A percentile compares a stretch with the other conserved stretches of the same genome.
phyloP scores from a whole-genome alignment of 2,888 invertebrate genomes.

The Trachelus stipa region DNA sequence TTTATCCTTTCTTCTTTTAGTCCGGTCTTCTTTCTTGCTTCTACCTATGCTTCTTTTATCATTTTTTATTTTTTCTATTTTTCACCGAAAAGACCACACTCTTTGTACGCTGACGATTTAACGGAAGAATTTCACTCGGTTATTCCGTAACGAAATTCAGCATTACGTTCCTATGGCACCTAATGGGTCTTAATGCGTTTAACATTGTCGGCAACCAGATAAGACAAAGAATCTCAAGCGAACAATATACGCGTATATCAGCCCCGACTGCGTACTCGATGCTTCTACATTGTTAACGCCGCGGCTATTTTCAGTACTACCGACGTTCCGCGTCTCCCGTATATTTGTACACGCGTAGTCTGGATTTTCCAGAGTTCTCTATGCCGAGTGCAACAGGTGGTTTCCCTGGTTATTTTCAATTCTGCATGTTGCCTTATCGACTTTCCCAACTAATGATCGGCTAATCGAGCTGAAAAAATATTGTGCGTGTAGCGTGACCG shows the following conservation, averaged over 20 bases:
- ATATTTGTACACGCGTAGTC: background rate
- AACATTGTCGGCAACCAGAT: background rate
- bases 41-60: background rate
- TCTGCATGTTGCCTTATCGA: background rate
- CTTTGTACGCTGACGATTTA: background rate
- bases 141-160: background rate
- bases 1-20: background rate
- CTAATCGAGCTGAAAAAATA: background rate
- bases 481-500: background rate
- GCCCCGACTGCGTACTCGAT: background rate
- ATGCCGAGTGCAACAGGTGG: background rate
- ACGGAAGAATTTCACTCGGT: background rate
- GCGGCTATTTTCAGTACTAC: background rate
- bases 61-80: background rate
- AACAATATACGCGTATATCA: background rate
- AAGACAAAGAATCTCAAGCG: background rate
- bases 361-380: background rate
- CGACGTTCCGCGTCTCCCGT: background rate
- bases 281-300: background rate
- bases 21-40: background rate
- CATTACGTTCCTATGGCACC: background rate
- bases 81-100: background rate
- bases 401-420: background rate
- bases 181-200: background rate
- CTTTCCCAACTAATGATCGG: background rate